Percentiles rank a stretch among this genome's conserved stretches.
Evolutionary conservation across 2,113 vertebrate species (phyloP).

Genomic region (Centropristis striata): DNA sequence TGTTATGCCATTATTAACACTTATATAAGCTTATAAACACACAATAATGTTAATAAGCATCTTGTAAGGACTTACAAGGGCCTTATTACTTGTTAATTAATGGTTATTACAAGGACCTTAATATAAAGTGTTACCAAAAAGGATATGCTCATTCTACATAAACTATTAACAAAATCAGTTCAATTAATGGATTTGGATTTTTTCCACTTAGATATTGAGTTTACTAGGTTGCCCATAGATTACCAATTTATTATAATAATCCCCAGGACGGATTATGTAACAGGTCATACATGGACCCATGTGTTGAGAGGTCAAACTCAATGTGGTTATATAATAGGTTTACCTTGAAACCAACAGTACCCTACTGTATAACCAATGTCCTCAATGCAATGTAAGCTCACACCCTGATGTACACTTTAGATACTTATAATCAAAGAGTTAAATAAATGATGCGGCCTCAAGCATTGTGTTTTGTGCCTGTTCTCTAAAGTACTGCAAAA

Average conservation of each 20-base stretch:
- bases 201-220: background rate
- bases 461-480: background rate
- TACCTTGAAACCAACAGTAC: background rate
- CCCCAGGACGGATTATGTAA: background rate
- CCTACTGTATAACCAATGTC: background rate
- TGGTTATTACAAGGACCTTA: too few species aligned
- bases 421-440: background rate
- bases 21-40: too few species aligned
- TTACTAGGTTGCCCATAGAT: background rate
- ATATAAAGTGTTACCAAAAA: too few species aligned
- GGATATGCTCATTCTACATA: too few species aligned
- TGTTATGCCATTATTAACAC: too few species aligned
- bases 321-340: background rate
- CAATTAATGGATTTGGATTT: too few species aligned
- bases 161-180: too few species aligned
- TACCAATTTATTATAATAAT: background rate
- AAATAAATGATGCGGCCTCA: background rate
- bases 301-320: conserved; percentile 3
- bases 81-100: too few species aligned
- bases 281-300: background rate
- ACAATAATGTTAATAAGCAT: too few species aligned
- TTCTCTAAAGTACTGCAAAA: conserved; percentile 4
- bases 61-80: too few species aligned
- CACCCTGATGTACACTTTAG: background rate
- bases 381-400: background rate